Conservation (phyloP, 2,888 invertebrate genomes). For the Dicyrtoma fusca region DNA sequence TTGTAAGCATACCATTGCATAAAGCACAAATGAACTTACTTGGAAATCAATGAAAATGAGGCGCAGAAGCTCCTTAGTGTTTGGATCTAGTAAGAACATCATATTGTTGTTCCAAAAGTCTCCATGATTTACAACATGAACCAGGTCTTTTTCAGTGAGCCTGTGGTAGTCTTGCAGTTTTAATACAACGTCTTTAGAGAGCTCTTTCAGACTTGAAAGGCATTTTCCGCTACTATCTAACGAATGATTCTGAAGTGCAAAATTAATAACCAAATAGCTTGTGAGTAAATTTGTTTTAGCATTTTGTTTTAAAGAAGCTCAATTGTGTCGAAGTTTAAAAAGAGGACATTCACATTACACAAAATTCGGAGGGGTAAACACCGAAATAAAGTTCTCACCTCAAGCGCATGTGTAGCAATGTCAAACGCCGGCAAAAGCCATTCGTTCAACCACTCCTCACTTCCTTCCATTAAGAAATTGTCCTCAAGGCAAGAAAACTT, state of each 20-base stretch:
- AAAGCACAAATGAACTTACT: no score
- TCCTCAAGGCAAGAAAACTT: slow-evolving; percentile 1
- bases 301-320: neutral
- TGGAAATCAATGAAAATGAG: slow-evolving; percentile 7
- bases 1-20: no score
- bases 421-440: neutral
- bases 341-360: no score
- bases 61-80: neutral
- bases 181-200: neutral
- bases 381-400: no score
- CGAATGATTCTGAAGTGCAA: neutral
- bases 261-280: neutral
- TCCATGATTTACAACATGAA: slow-evolving; percentile 32
- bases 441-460: neutral
- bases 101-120: slow-evolving; percentile 37
- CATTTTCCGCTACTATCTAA: no score
- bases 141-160: neutral
- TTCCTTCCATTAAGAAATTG: neutral
- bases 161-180: neutral
- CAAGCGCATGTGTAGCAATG: neutral
- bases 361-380: no score
- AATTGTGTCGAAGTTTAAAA: neutral
- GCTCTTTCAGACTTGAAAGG: no score
- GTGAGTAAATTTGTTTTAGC: neutral
- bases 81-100: slow-evolving; percentile 11